Conservation (phyloP, 1,140 invertebrate genomes). For the Pentalonia nigronervosa region DNA sequence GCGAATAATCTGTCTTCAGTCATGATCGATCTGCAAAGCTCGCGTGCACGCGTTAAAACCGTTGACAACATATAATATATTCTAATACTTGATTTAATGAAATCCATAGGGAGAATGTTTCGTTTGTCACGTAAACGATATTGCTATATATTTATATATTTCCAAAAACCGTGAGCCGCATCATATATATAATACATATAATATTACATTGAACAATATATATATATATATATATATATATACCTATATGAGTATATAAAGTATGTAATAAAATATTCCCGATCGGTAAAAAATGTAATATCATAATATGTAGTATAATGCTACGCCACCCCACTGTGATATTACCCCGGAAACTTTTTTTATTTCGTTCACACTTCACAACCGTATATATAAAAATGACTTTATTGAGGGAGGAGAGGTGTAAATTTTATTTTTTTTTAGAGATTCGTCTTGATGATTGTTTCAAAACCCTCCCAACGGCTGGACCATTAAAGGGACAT, state of each 20-base stretch:
- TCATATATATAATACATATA: not conserved
- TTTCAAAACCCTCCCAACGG: conserved; percentile 26
- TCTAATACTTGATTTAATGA: not conserved
- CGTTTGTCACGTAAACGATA: not conserved
- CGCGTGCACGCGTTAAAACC: not conserved
- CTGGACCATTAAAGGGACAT: conserved; percentile 38
- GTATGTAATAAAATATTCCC: not conserved
- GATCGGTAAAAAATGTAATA: not conserved
- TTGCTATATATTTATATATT: not conserved
- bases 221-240: too few species aligned
- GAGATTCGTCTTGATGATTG: conserved; percentile 9
- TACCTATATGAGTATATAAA: not conserved
- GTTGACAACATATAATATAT: not conserved
- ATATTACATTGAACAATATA: not conserved
- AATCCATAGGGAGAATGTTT: not conserved
- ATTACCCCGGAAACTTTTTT: not conserved
- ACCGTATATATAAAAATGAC: not conserved
- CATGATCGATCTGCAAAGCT: not conserved
- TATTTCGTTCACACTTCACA: not conserved
- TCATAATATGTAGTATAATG: not conserved
- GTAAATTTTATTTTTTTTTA: not conserved
- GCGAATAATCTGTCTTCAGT: not conserved
- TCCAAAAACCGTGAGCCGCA: not conserved
- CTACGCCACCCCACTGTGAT: not conserved
- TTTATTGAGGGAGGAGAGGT: not conserved